phyloP scores from a whole-genome alignment of 2,888 invertebrate species.

The Caenorhabditis sp. region DNA sequence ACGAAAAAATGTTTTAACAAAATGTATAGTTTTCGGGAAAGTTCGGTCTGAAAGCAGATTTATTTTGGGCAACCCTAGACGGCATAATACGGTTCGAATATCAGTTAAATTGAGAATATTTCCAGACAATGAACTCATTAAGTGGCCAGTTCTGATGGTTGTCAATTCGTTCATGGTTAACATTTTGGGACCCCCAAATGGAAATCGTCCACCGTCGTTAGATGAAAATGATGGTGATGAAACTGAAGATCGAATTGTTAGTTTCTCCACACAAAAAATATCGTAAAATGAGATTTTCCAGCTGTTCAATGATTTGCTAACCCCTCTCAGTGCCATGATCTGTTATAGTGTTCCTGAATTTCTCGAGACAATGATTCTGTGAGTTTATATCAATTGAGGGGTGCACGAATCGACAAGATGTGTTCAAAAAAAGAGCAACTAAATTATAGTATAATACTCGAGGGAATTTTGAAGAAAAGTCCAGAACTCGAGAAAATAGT shows the following conservation, averaged over 20 bases:
- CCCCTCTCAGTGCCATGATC: constrained; percentile 70
- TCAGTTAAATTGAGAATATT: background rate
- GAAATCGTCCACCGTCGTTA: constrained; percentile 74
- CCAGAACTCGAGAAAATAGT: too few species aligned
- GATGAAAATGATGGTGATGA: constrained; percentile 77
- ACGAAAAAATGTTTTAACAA: too few species aligned
- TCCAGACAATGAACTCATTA: constrained; percentile 42
- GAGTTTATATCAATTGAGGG: constrained; percentile 6
- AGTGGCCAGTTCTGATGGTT: constrained; percentile 73
- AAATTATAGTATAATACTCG: too few species aligned
- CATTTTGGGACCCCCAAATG: constrained; percentile 84
- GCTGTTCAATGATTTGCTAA: constrained; percentile 72
- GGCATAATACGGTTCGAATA: too few species aligned
- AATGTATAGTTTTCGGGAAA: too few species aligned
- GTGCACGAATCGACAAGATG: too few species aligned
- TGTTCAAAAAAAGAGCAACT: too few species aligned
- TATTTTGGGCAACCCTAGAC: too few species aligned
- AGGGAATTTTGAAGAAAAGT: too few species aligned
- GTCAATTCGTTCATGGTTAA: constrained; percentile 82
- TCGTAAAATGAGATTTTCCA: constrained; percentile 16
- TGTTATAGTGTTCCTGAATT: constrained; percentile 46
- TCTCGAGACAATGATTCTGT: constrained; percentile 49
- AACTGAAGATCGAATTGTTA: constrained; percentile 74
- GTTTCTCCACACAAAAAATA: background rate
- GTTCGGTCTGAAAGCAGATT: too few species aligned